These are phyloP conservation scores for Muscidifurax raptorellus DNA, from an alignment of 1,140 invertebrate species.

Conservation along the genomic window DNA sequence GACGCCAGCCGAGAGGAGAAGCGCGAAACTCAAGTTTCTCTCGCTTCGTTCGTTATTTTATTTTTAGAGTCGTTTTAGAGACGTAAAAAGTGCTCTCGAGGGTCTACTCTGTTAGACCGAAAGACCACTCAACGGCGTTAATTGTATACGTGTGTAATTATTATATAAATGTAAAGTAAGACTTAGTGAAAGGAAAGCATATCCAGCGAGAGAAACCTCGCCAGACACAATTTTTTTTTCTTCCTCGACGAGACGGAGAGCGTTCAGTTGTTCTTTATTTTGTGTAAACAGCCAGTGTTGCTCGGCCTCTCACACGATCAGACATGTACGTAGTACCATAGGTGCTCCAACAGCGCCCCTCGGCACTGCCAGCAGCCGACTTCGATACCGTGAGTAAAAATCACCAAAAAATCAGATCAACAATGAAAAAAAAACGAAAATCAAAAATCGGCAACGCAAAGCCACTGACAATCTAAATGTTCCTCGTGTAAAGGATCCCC, in stretches of 20 bases:
- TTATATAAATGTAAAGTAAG: slow-evolving; percentile 37
- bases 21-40: slow-evolving; percentile 49
- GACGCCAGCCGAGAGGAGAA: slow-evolving; percentile 51
- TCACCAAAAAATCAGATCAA: slow-evolving; percentile 59
- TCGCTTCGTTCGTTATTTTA: slow-evolving; percentile 44
- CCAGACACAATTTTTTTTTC: slow-evolving; percentile 38
- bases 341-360: slow-evolving; percentile 70
- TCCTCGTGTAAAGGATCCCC: slow-evolving; percentile 45
- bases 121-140: slow-evolving; percentile 31
- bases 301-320: slow-evolving; percentile 70
- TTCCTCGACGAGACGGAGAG: slow-evolving; percentile 62
- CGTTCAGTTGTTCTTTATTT: slow-evolving; percentile 75
- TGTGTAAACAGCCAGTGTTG: slow-evolving; percentile 70
- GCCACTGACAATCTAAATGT: slow-evolving; percentile 42
- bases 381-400: slow-evolving; percentile 72
- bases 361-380: slow-evolving; percentile 71
- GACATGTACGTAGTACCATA: slow-evolving; percentile 72
- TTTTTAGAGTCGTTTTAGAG: slow-evolving; percentile 41
- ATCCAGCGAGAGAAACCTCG: slow-evolving; percentile 44
- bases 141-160: slow-evolving; percentile 41
- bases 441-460: slow-evolving; percentile 40
- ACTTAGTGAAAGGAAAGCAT: slow-evolving; percentile 40
- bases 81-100: slow-evolving; percentile 39
- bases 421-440: slow-evolving; percentile 47
- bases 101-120: slow-evolving; percentile 40